Percentiles rank a stretch among this genome's conserved stretches.
These are phyloP conservation scores for Palythoa caribaeorum DNA, from an alignment of 92 coral and sea anemone genomes.

Conservation along the genomic window DNA sequence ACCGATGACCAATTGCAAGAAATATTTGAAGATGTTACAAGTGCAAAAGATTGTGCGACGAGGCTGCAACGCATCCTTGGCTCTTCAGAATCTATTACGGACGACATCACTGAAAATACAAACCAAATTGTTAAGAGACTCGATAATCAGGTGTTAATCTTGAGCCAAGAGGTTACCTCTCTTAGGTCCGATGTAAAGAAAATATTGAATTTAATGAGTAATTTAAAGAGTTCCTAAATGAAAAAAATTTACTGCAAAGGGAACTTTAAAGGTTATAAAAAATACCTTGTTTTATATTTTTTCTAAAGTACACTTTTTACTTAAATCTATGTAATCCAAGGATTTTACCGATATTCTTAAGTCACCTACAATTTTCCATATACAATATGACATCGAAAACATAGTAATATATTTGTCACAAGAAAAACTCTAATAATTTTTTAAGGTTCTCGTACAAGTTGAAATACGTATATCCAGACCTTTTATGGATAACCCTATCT, in stretches of 20 bases:
- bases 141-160: conserved; percentile 67
- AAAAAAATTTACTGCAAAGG: not conserved
- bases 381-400: no score
- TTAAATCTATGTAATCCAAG: not conserved
- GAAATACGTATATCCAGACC: no score
- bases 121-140: conserved; percentile 75
- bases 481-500: no score
- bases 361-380: no score
- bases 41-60: conserved; percentile 74
- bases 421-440: no score
- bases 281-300: not conserved
- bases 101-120: conserved; percentile 66
- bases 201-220: conserved; percentile 72
- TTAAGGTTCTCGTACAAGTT: no score
- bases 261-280: not conserved
- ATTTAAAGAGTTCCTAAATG: conserved; percentile 59
- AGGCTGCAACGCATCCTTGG: conserved; percentile 64
- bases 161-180: conserved; percentile 78
- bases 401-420: no score
- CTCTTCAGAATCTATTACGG: conserved; percentile 64
- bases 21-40: conserved; percentile 76
- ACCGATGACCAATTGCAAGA: conserved; percentile 63
- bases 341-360: not conserved
- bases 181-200: conserved; percentile 78
- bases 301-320: not conserved